Percentiles rank a stretch among this genome's conserved stretches.
phyloP scores from a whole-genome alignment of 2,797 vertebrate genomes.

The Myoxocephalus aenaeus region DNA sequence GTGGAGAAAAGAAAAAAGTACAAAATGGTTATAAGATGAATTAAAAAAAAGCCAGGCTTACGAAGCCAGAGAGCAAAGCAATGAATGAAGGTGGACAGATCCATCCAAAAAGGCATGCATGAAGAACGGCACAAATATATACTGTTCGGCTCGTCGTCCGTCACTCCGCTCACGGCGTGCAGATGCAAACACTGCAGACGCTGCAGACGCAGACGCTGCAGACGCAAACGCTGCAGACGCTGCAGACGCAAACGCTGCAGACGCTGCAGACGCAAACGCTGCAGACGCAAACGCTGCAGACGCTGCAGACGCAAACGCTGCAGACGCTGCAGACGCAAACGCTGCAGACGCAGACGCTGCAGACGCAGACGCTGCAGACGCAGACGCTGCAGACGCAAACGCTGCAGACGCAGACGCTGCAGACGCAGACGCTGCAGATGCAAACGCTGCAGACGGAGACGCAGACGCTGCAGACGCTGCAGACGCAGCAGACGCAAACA shows the following conservation, averaged over 20 bases:
- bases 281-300: slow-evolving; percentile 36
- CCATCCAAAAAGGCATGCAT: slow-evolving; percentile 73
- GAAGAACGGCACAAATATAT: slow-evolving; percentile 62
- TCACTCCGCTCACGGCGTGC: slow-evolving; percentile 75
- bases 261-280: too few relatives aligned
- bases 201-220: slow-evolving; percentile 39
- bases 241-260: slow-evolving; percentile 29
- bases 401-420: slow-evolving; percentile 33
- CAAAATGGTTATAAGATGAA: slow-evolving; percentile 18
- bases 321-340: too few relatives aligned
- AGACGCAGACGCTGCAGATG: background rate
- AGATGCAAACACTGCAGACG: slow-evolving; percentile 22
- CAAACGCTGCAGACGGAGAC: slow-evolving; percentile 44
- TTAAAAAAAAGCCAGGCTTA: slow-evolving; percentile 33
- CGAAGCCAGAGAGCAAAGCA: slow-evolving; percentile 44
- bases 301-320: slow-evolving; percentile 40
- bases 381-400: slow-evolving; percentile 47
- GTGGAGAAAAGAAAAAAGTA: slow-evolving; percentile 20
- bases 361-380: slow-evolving; percentile 41
- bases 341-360: slow-evolving; percentile 12
- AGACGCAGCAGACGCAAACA: too few relatives aligned
- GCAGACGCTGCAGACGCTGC: too few relatives aligned
- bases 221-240: slow-evolving; percentile 45
- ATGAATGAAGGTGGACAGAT: slow-evolving; percentile 50
- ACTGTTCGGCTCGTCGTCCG: slow-evolving; percentile 66